These are phyloP conservation scores for Xestia ashworthii DNA, from an alignment of 2,888 invertebrate genomes.

Conservation along the genomic window DNA sequence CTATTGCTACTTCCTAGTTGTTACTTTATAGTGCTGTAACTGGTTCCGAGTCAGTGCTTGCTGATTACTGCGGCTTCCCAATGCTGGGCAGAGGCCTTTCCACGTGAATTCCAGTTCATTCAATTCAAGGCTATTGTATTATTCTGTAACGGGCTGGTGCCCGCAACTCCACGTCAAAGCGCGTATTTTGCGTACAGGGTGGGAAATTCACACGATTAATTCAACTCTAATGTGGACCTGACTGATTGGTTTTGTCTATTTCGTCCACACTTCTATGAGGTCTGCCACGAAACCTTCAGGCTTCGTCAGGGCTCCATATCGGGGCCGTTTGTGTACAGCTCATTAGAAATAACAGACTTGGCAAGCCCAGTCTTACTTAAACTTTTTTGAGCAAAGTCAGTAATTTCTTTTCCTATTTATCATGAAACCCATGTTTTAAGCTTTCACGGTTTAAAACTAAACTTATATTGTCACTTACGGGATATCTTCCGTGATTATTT, in stretches of 20 bases:
- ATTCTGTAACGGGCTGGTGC: too few species aligned
- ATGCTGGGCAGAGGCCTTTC: background rate
- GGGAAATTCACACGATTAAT: background rate
- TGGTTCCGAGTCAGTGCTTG: background rate
- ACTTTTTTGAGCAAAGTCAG: background rate
- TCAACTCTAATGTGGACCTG: background rate
- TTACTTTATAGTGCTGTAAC: background rate
- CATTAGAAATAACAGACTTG: background rate
- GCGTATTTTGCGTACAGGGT: too few species aligned
- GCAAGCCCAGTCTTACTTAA: background rate
- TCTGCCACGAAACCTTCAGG: background rate
- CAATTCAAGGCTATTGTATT: too few species aligned
- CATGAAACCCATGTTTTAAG: background rate
- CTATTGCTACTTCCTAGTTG: constrained; percentile 19
- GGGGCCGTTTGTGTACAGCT: background rate
- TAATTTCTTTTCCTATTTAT: background rate
- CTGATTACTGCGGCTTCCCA: background rate
- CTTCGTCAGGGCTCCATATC: background rate
- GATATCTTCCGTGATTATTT: too few species aligned
- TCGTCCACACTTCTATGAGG: background rate
- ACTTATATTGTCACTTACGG: too few species aligned
- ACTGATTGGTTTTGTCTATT: background rate
- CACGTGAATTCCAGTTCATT: background rate
- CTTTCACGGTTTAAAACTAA: too few species aligned
- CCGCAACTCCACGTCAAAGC: too few species aligned